Conservation (phyloP, 2,113 vertebrate species). For the Edolisoma coerulescens region DNA sequence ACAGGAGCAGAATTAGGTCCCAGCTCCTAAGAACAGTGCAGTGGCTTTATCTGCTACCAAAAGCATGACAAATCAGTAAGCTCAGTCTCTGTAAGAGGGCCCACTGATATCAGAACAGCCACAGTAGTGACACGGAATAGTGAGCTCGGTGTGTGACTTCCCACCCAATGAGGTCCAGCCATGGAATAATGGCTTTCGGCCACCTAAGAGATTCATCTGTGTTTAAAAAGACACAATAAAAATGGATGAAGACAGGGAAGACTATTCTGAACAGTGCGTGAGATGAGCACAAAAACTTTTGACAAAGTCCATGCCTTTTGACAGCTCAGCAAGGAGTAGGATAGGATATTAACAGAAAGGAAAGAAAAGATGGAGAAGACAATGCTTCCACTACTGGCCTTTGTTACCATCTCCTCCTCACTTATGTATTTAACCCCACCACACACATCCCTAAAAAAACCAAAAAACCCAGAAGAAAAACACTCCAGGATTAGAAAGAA, state of each 20-base stretch:
- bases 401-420: not conserved
- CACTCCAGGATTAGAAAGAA: not conserved
- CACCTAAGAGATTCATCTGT: not conserved
- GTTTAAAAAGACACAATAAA: not conserved
- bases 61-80: not conserved
- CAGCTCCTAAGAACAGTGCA: not conserved
- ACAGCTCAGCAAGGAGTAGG: not conserved
- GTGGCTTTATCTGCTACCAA: not conserved
- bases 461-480: not conserved
- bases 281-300: rapidly evolving
- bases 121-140: not conserved
- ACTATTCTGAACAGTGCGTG: not conserved
- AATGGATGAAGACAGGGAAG: not conserved
- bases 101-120: too few relatives aligned
- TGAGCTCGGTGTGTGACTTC: not conserved
- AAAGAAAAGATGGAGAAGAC: not conserved
- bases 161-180: not conserved
- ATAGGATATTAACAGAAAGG: not conserved
- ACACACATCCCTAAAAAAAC: not conserved
- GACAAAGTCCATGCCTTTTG: not conserved
- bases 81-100: not conserved
- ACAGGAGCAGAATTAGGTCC: not conserved
- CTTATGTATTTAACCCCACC: not conserved
- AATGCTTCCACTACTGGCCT: not conserved
- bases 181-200: not conserved